Conservation (phyloP, 2,888 invertebrate species). For the Oxyscelio sp. region DNA sequence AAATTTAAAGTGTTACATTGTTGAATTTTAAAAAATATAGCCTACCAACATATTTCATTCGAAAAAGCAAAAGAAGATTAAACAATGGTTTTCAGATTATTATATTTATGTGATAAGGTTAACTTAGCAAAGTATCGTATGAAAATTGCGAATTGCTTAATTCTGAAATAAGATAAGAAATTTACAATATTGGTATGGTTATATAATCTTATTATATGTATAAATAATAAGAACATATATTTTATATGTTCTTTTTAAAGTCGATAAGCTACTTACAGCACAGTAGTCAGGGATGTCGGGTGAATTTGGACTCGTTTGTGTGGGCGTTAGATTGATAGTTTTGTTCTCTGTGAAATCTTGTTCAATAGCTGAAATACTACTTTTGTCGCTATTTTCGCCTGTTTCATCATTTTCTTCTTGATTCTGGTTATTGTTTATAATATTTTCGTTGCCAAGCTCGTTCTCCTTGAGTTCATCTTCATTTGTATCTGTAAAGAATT, state of each 20-base stretch:
- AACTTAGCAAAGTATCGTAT: conserved; percentile 6
- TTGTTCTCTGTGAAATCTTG: conserved; percentile 46
- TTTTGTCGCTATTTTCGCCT: conserved; percentile 54
- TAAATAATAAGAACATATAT: too few species aligned
- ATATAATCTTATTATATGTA: too few species aligned
- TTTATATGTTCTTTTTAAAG: too few species aligned
- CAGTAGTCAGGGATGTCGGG: conserved; percentile 38
- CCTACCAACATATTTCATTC: conserved; percentile 42
- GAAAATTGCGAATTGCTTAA: conserved; percentile 8
- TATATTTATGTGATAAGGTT: background rate
- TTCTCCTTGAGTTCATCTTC: conserved; percentile 13
- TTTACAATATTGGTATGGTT: background rate
- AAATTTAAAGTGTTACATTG: too few species aligned
- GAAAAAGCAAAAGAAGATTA: conserved; percentile 16
- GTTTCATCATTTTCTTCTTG: conserved; percentile 22
- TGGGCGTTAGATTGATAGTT: conserved; percentile 46
- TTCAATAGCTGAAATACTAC: conserved; percentile 45
- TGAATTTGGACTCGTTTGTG: conserved; percentile 46
- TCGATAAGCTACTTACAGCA: conserved; percentile 46
- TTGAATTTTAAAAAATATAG: too few species aligned
- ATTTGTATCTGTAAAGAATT: conserved; percentile 13
- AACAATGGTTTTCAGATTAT: too few species aligned
- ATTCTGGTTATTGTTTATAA: conserved; percentile 11
- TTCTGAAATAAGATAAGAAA: conserved; percentile 27
- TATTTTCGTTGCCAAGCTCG: background rate